These are phyloP conservation scores for Cyaniris semiargus DNA, from an alignment of 2,888 invertebrate genomes.

Conservation along the genomic window DNA sequence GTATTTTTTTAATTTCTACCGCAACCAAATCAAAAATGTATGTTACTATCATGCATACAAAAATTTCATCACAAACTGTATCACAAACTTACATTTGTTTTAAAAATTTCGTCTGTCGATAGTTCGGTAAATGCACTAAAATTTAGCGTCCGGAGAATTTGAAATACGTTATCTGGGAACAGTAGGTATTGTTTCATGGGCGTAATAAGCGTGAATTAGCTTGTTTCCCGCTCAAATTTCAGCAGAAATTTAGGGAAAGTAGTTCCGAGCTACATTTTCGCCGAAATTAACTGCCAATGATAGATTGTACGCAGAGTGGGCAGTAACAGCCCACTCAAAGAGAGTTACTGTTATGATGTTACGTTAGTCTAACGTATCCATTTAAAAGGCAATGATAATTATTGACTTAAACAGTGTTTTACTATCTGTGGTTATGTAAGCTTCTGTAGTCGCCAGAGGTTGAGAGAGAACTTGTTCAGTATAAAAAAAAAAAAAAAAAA, in stretches of 20 bases:
- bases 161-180: conserved; percentile 16
- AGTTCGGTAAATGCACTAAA: background rate
- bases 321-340: background rate
- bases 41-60: too few species aligned
- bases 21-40: too few species aligned
- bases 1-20: too few species aligned
- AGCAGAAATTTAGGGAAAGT: background rate
- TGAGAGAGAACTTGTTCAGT: too few species aligned
- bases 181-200: background rate
- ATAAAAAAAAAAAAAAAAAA: too few species aligned
- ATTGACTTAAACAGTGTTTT: too few species aligned
- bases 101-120: background rate
- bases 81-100: background rate
- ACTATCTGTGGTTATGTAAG: too few species aligned
- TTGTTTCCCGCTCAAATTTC: conserved; percentile 18
- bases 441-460: too few species aligned
- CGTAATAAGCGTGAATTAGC: conserved; percentile 14
- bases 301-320: background rate
- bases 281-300: background rate
- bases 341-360: too few species aligned
- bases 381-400: too few species aligned
- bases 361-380: too few species aligned
- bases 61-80: background rate
- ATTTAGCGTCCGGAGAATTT: background rate
- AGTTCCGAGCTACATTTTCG: background rate